Evolutionary conservation across 2,797 vertebrate species (phyloP), one percentile per base, ranked within the genome.

Genomic region (Gymnopithys bicolor): DNA sequence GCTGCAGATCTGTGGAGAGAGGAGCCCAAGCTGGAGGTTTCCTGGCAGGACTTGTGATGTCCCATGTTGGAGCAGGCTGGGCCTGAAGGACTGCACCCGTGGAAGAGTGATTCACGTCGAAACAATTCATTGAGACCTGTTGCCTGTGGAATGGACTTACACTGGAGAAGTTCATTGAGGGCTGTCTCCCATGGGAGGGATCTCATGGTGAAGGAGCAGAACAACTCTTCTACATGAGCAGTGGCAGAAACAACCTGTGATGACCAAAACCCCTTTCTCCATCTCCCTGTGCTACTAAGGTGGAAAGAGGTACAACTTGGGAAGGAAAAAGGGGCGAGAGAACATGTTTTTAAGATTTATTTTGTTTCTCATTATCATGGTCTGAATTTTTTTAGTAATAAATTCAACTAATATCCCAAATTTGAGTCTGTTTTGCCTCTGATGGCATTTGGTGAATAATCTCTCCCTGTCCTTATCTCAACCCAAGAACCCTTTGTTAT

Each of bases 211-310:
- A 33, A 32, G 18, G 3, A 27, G 22, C 4, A 18, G 30, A 53
- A 55, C 14, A 23, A 19, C 25, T 60, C 13, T 11, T 6, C 28
- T 73, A 4, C 22, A 12, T 32, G 25, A 75, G 19, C 33, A 68
- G 48, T 6, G 13, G 22, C 32, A 41, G 33, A 32, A 68, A 48
- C 9, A 8, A 10, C 0, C 0, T 3, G 3, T 53, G 9, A 67
- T 22, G 25, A 53, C 3, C 2, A 13, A 27, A 48, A 22, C 17
- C 2, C 21, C 7, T 8, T 41, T 48, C 8, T 21, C 12, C 33
- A 9, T 10, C 30, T 53, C 45, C 63, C 33, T 28, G 11, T 19
- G 16, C 48, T 55, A 19, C 1, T 2, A 19, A 19, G 5, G 13
- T 33, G 18, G 22, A 14, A 68, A 46, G 30, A 48, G 25, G 9